These are phyloP conservation scores for Lacerta agilis DNA, from an alignment of 2,797 vertebrate species.

Conservation along the genomic window DNA sequence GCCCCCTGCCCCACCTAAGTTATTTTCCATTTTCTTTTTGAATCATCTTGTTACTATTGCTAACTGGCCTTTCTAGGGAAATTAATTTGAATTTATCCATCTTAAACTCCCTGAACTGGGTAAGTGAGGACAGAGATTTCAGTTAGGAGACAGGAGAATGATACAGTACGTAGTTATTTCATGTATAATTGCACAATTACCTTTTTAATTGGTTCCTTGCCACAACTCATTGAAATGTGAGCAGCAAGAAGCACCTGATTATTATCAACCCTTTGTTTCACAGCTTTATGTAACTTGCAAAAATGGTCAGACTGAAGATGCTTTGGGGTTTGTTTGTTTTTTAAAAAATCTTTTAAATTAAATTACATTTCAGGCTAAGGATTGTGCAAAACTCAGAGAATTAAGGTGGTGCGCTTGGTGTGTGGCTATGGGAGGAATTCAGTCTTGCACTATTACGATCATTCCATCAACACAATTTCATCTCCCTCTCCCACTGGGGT, in stretches of 20 bases:
- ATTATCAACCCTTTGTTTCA: not conserved
- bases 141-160: not conserved
- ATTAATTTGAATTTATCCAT: not conserved
- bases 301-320: fast-evolving
- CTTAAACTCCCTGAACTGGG: not conserved
- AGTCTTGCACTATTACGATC: too few species aligned
- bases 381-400: not conserved
- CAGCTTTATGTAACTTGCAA: not conserved
- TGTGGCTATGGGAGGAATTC: not conserved
- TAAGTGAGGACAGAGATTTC: not conserved
- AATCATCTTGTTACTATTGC: not conserved
- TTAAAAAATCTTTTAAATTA: not conserved
- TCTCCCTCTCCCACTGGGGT: too few species aligned
- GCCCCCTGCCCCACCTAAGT: not conserved
- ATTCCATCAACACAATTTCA: too few species aligned
- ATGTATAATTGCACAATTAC: not conserved
- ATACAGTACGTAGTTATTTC: fast-evolving
- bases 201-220: not conserved
- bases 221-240: not conserved
- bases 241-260: conserved; percentile 13
- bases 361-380: not conserved
- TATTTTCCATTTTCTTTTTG: not conserved
- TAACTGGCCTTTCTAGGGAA: not conserved
- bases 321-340: not conserved
- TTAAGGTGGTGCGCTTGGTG: not conserved